Percentiles rank a stretch among this genome's conserved stretches.
phyloP scores from a whole-genome alignment of 2,113 vertebrate species.

The Salvelinus fontinalis region DNA sequence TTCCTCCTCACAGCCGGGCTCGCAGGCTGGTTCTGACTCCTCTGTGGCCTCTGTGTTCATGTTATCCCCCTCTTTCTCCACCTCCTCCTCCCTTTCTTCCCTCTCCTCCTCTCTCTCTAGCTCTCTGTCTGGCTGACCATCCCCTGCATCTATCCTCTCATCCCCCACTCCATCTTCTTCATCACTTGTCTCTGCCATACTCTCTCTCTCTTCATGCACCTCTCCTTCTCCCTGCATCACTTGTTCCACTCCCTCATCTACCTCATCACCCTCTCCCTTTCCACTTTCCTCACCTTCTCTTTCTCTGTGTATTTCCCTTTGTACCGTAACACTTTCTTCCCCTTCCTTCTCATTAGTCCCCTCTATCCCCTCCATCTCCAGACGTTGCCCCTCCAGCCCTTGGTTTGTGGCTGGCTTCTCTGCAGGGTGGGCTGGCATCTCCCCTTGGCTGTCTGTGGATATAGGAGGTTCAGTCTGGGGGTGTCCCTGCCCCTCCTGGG shows the following conservation, averaged over 20 bases:
- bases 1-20: conserved; percentile 27
- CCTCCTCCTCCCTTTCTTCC: conserved; percentile 38
- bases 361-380: conserved; percentile 15
- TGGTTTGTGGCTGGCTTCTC: conserved; percentile 31
- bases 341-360: background rate
- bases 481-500: conserved; percentile 77
- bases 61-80: conserved; percentile 18
- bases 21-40: conserved; percentile 27
- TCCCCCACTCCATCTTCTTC: background rate
- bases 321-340: background rate
- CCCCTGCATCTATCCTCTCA: conserved; percentile 18
- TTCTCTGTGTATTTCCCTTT: conserved; percentile 30
- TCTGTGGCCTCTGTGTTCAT: conserved; percentile 17
- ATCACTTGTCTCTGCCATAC: conserved; percentile 37
- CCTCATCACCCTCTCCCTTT: conserved; percentile 13
- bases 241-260: conserved; percentile 36
- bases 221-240: conserved; percentile 18
- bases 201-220: conserved; percentile 16
- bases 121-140: conserved; percentile 33
- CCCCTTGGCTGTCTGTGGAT: conserved; percentile 56
- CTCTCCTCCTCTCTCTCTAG: conserved; percentile 28
- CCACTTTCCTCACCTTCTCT: conserved; percentile 29
- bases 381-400: conserved; percentile 12
- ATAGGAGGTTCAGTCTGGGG: conserved; percentile 55
- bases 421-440: conserved; percentile 21